Conservation (phyloP, 2,888 invertebrate genomes). For the Torymus aiolomorphi region DNA sequence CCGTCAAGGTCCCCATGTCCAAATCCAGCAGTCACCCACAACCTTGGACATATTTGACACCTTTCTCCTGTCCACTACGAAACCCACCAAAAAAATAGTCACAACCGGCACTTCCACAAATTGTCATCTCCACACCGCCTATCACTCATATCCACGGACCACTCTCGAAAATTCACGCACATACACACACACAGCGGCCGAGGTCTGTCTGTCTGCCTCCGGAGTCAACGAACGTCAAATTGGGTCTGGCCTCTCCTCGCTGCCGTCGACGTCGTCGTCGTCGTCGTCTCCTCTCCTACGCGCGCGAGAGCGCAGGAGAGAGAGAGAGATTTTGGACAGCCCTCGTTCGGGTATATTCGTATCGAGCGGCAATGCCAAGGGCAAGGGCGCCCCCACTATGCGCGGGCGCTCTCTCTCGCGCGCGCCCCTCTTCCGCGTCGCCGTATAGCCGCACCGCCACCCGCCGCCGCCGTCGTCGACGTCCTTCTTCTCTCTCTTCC, state of each 20-base stretch:
- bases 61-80: no score
- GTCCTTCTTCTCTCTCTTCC: slow-evolving; percentile 64
- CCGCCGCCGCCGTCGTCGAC: slow-evolving; percentile 33
- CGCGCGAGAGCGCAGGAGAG: no score
- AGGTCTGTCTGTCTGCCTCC: not conserved
- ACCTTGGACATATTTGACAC: no score
- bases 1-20: no score
- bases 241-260: slow-evolving; percentile 62
- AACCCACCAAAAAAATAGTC: no score
- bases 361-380: slow-evolving; percentile 76
- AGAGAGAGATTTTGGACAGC: slow-evolving; percentile 71
- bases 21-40: no score
- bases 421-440: slow-evolving; percentile 35
- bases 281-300: not conserved
- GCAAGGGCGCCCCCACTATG: slow-evolving; percentile 72
- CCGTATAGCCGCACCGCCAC: slow-evolving; percentile 7
- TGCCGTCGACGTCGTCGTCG: slow-evolving; percentile 45
- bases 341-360: slow-evolving; percentile 69
- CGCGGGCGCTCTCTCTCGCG: slow-evolving; percentile 65
- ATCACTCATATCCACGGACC: no score
- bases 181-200: not conserved
- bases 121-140: no score
- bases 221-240: slow-evolving; percentile 64
- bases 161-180: no score
- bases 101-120: no score